These are phyloP conservation scores for Forbesichthys agassizii DNA, from an alignment of 2,113 vertebrate genomes.

Conservation along the genomic window DNA sequence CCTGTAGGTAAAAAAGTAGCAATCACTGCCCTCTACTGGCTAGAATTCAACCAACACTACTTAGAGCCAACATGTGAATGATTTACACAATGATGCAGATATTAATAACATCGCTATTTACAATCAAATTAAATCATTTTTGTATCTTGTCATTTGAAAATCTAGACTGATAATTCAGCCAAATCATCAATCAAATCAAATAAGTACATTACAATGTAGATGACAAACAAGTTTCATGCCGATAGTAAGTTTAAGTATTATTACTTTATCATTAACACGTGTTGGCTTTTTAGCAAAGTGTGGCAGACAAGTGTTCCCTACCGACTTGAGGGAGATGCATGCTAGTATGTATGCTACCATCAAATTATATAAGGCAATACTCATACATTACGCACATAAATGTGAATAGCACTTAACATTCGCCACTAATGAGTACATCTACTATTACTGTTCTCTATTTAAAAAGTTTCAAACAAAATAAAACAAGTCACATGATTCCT, in stretches of 20 bases:
- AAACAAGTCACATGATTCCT: constrained; percentile 61
- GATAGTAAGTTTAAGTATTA: constrained; percentile 37
- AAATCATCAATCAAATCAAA: constrained; percentile 16
- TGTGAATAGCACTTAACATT: constrained; percentile 72
- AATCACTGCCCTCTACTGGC: constrained; percentile 48
- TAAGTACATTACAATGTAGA: constrained; percentile 32
- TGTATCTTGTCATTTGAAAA: constrained; percentile 29
- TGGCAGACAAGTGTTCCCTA: constrained; percentile 45
- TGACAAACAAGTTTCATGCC: constrained; percentile 58
- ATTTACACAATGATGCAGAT: constrained; percentile 2
- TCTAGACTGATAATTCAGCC: constrained; percentile 31
- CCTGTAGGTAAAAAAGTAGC: constrained; percentile 20
- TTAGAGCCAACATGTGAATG: constrained; percentile 59
- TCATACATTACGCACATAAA: constrained; percentile 62
- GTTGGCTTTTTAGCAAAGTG: constrained; percentile 41
- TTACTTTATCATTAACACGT: constrained; percentile 21
- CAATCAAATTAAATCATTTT: constrained; percentile 22
- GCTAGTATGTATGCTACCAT: constrained; percentile 57
- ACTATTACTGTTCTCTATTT: constrained; percentile 56
- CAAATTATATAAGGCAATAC: constrained; percentile 71
- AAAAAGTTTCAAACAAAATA: constrained; percentile 58
- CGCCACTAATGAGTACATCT: constrained; percentile 69
- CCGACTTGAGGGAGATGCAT: constrained; percentile 52
- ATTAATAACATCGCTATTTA: constrained; percentile 10
- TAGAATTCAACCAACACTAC: constrained; percentile 28